Evolutionary conservation across 2,888 invertebrate species (phyloP).

Genomic region (Dilophus febrilis): DNA sequence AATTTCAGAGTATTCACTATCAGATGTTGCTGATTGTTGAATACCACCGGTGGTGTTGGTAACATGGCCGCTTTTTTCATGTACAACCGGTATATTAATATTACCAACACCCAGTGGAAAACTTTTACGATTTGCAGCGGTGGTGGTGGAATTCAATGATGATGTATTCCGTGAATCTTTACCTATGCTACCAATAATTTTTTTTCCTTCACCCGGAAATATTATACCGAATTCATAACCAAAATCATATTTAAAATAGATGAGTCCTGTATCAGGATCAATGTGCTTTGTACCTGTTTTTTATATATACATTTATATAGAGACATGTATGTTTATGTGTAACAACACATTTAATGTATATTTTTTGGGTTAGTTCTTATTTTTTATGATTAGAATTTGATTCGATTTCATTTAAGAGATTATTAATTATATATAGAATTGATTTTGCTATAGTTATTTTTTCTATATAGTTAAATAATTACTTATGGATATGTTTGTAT

Average conservation of each 20-base stretch:
- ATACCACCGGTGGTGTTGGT: slow-evolving; percentile 3
- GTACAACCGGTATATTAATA: slow-evolving; percentile 48
- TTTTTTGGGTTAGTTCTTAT: slow-evolving; percentile 8
- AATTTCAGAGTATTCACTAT: slow-evolving; percentile 42
- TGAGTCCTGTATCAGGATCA: slow-evolving; percentile 56
- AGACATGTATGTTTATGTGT: too few relatives aligned
- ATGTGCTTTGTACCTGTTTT: slow-evolving; percentile 54
- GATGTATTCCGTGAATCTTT: too few relatives aligned
- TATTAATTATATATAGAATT: too few relatives aligned
- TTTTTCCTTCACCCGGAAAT: slow-evolving; percentile 46
- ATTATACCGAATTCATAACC: slow-evolving; percentile 63
- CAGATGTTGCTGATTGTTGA: slow-evolving; percentile 28
- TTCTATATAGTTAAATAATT: too few relatives aligned
- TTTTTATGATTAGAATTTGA: slow-evolving; percentile 6
- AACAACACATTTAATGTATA: too few relatives aligned
- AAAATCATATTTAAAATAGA: slow-evolving; percentile 69
- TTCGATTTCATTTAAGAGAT: too few relatives aligned
- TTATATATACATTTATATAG: too few relatives aligned
- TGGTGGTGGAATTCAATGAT: too few relatives aligned
- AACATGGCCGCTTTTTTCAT: slow-evolving; percentile 34
- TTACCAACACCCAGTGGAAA: slow-evolving; percentile 19
- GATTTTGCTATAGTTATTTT: too few relatives aligned
- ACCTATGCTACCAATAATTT: slow-evolving; percentile 23
- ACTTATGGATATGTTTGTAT: too few relatives aligned
- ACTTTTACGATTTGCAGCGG: slow-evolving; percentile 4